phyloP scores from a whole-genome alignment of 2,113 vertebrate genomes.

The Varanus komodoensis region DNA sequence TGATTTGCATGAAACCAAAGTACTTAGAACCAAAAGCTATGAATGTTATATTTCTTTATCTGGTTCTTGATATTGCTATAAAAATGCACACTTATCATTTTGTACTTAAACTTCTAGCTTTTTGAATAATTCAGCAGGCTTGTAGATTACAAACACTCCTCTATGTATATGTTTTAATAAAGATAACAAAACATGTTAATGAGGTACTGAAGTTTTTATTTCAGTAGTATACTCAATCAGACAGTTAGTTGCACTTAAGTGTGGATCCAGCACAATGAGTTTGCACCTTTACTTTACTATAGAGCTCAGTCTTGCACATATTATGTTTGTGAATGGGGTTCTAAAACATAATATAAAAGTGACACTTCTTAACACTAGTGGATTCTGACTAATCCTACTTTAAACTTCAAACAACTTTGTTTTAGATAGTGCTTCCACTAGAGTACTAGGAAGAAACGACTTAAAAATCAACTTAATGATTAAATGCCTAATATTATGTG shows the following conservation, averaged over 20 bases:
- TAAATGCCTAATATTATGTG: conserved; percentile 74
- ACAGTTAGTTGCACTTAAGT: background rate
- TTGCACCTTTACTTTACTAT: conserved; percentile 33
- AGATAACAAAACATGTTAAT: conserved; percentile 22
- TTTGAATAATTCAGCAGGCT: conserved; percentile 36
- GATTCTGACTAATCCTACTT: conserved; percentile 66
- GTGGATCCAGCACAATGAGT: background rate
- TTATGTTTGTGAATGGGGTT: conserved; percentile 14
- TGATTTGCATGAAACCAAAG: background rate
- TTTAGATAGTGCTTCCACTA: conserved; percentile 52
- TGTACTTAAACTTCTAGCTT: conserved; percentile 11
- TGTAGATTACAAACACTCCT: conserved; percentile 28
- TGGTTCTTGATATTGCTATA: conserved; percentile 40
- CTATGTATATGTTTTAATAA: conserved; percentile 29
- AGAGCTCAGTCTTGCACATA: background rate
- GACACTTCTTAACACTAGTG: conserved; percentile 68
- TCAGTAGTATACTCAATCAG: conserved; percentile 69
- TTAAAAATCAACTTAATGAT: conserved; percentile 78
- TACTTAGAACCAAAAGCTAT: background rate
- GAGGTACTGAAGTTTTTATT: conserved; percentile 56
- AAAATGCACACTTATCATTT: conserved; percentile 59
- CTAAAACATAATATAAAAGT: conserved; percentile 63
- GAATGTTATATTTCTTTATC: conserved; percentile 29
- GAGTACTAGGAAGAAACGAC: conserved; percentile 65
- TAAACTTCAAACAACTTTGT: conserved; percentile 54